Percentiles rank a stretch among this genome's conserved stretches.
phyloP scores from a whole-genome alignment of 2,797 vertebrate genomes.

The Artibeus lituratus region DNA sequence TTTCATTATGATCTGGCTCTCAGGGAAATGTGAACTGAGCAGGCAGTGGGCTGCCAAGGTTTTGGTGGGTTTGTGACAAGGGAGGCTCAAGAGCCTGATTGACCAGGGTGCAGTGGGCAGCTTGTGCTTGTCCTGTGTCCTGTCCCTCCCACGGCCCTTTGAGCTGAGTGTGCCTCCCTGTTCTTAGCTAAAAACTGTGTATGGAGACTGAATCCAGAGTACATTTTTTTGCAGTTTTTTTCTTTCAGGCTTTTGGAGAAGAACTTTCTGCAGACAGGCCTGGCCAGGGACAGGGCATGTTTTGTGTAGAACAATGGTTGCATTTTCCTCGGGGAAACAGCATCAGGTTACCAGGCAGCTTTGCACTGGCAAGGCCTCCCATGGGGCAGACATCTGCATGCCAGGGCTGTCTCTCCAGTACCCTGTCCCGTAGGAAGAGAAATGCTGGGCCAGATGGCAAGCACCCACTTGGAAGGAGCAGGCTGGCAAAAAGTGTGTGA shows the following conservation, averaged over 20 bases:
- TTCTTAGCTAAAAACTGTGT: not conserved
- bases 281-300: not conserved
- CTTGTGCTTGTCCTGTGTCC: fast-evolving
- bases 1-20: fast-evolving
- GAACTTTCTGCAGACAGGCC: not conserved
- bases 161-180: not conserved
- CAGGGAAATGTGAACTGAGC: not conserved
- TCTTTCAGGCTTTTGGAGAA: conserved; percentile 41
- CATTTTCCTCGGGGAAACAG: not conserved
- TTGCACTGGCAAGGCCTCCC: not conserved
- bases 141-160: fast-evolving
- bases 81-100: fast-evolving
- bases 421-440: not conserved
- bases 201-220: not conserved
- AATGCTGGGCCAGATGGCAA: not conserved
- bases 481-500: too few species aligned
- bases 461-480: too few species aligned
- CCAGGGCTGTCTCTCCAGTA: fast-evolving
- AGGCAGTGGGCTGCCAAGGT: too few species aligned
- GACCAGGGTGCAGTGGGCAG: fast-evolving
- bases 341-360: not conserved
- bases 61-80: not conserved
- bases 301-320: not conserved
- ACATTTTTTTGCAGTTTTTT: not conserved
- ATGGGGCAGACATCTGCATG: fast-evolving